These are phyloP conservation scores for Sebastolobus altivelis DNA, from an alignment of 2,797 vertebrate species.

Conservation along the genomic window DNA sequence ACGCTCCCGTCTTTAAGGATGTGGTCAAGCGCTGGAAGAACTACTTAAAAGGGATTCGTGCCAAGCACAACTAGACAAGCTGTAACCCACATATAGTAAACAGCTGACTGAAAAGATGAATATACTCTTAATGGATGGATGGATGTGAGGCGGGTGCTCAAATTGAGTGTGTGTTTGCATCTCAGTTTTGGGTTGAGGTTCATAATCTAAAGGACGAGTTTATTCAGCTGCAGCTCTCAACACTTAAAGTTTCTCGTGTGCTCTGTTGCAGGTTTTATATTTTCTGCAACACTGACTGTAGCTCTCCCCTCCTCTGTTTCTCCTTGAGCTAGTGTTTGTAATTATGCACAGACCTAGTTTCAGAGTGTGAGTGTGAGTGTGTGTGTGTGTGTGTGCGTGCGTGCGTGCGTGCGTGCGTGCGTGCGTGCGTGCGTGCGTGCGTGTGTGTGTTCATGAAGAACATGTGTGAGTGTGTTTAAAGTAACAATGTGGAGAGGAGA, in stretches of 20 bases:
- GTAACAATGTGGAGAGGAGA: constrained; percentile 24
- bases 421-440: constrained; percentile 13
- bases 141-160: constrained; percentile 24
- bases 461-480: constrained; percentile 15
- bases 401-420: constrained; percentile 9
- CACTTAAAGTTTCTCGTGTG: constrained; percentile 52
- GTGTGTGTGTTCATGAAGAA: background rate
- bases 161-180: constrained; percentile 23
- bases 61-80: constrained; percentile 95
- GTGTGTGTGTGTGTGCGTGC: background rate
- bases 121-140: constrained; percentile 15
- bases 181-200: constrained; percentile 30
- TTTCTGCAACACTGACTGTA: constrained; percentile 75
- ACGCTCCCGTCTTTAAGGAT: constrained; percentile 92
- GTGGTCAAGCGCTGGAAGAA: constrained; percentile 96
- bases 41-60: constrained; percentile 94
- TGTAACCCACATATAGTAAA: constrained; percentile 3
- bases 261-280: constrained; percentile 65
- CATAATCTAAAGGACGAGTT: constrained; percentile 52
- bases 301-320: constrained; percentile 61
- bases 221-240: constrained; percentile 65
- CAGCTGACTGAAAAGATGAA: constrained; percentile 8
- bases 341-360: constrained; percentile 81
- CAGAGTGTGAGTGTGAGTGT: constrained; percentile 38
- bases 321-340: constrained; percentile 74